A percentile compares a stretch with the other conserved stretches of the same genome.
phyloP scores from a whole-genome alignment of 2,113 vertebrate genomes.

The Phainopepla nitens region DNA sequence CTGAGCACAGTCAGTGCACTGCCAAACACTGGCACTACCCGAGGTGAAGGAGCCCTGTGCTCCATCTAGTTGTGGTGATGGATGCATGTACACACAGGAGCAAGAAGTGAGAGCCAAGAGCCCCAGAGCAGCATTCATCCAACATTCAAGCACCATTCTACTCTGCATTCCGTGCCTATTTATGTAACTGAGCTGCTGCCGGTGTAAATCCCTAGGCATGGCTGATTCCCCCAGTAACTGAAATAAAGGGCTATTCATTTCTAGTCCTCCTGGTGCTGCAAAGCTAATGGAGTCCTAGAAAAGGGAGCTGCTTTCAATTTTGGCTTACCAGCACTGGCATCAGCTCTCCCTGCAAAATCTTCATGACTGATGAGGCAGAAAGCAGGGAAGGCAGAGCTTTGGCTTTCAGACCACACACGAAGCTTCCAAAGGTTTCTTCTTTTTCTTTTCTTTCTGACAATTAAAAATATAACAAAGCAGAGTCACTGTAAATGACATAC shows the following conservation, averaged over 20 bases:
- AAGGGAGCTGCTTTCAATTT: background rate
- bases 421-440: background rate
- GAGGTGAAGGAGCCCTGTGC: background rate
- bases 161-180: background rate
- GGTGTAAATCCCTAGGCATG: background rate
- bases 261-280: background rate
- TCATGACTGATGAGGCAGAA: background rate
- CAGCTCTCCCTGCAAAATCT: background rate
- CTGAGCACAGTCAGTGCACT: background rate
- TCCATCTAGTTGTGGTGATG: background rate
- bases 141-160: background rate
- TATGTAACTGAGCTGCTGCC: background rate
- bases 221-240: background rate
- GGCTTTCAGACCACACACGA: background rate
- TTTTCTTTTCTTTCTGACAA: background rate
- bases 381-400: background rate
- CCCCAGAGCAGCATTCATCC: background rate
- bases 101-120: background rate
- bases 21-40: accelerated
- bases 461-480: background rate
- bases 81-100: accelerated
- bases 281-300: background rate
- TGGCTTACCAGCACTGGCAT: background rate
- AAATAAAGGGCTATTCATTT: background rate
- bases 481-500: background rate